These are phyloP conservation scores for Enteromius treurensis DNA, from an alignment of 2,797 vertebrate genomes.

Conservation along the genomic window DNA sequence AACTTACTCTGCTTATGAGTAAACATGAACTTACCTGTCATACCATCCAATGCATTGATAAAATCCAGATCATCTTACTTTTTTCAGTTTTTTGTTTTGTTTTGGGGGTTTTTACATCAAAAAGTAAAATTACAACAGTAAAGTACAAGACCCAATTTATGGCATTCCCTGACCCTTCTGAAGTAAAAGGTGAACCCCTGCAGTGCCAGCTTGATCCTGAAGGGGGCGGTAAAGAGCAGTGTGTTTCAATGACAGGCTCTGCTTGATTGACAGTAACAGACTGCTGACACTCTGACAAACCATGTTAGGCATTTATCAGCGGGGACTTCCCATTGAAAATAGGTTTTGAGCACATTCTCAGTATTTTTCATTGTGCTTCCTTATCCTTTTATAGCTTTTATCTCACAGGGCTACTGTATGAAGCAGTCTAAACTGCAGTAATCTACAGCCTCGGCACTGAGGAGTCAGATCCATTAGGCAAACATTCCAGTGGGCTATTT, in stretches of 20 bases:
- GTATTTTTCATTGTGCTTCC: slow-evolving; percentile 67
- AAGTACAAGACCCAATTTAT: neutral
- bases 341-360: slow-evolving; percentile 72
- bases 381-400: slow-evolving; percentile 66
- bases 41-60: neutral
- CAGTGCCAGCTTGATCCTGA: slow-evolving; percentile 67
- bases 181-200: neutral
- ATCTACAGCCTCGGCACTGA: slow-evolving; percentile 58
- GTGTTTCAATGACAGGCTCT: slow-evolving; percentile 62
- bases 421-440: neutral
- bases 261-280: slow-evolving; percentile 59
- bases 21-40: neutral
- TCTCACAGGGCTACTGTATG: slow-evolving; percentile 61
- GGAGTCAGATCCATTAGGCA: slow-evolving; percentile 75
- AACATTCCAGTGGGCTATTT: slow-evolving; percentile 73
- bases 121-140: neutral
- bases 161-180: neutral
- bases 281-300: slow-evolving; percentile 25
- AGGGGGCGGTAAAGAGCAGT: slow-evolving; percentile 74
- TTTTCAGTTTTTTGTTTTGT: too few species aligned
- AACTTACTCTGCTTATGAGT: neutral
- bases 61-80: neutral
- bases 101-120: too few species aligned
- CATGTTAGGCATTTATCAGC: slow-evolving; percentile 44
- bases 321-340: slow-evolving; percentile 76